These are phyloP conservation scores for Drosophila suzukii DNA, from an alignment of 1,140 invertebrate genomes.

Conservation along the genomic window DNA sequence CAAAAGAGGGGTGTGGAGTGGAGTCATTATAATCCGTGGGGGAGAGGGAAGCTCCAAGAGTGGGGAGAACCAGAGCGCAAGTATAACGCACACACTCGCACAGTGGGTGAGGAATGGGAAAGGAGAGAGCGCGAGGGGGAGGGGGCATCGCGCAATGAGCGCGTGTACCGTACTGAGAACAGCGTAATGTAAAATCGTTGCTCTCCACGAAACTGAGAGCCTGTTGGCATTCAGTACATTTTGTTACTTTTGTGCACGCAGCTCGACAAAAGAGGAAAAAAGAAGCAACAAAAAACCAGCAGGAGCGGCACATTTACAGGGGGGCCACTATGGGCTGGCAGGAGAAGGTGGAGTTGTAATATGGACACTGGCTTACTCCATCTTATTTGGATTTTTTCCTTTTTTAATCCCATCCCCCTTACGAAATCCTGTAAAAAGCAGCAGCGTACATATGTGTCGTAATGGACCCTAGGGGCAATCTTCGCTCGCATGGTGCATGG, in stretches of 20 bases:
- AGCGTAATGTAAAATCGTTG: constrained; percentile 80
- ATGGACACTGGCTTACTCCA: background rate
- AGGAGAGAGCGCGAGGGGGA: constrained; percentile 13
- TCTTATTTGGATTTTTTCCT: background rate
- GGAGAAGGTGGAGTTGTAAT: constrained; percentile 42
- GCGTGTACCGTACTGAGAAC: constrained; percentile 69
- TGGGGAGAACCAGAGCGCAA: constrained; percentile 60
- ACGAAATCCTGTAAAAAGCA: constrained; percentile 32
- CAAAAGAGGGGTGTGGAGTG: constrained; percentile 52
- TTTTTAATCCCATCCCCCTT: constrained; percentile 4
- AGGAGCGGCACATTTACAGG: constrained; percentile 14
- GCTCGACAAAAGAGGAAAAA: constrained; percentile 35
- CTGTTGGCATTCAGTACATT: constrained; percentile 84
- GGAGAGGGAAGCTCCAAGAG: constrained; percentile 19
- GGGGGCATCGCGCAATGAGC: constrained; percentile 68
- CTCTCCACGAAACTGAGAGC: constrained; percentile 66
- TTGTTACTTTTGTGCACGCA: constrained; percentile 84
- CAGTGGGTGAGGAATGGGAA: constrained; percentile 21
- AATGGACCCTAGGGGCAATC: constrained; percentile 73
- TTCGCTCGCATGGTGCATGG: constrained; percentile 83
- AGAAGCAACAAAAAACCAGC: constrained; percentile 10
- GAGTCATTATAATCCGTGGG: constrained; percentile 69
- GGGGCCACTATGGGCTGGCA: constrained; percentile 14
- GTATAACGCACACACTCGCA: constrained; percentile 51
- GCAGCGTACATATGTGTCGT: constrained; percentile 58